Conservation (phyloP, 2,797 vertebrate genomes). For the Syndactyla subalaris region DNA sequence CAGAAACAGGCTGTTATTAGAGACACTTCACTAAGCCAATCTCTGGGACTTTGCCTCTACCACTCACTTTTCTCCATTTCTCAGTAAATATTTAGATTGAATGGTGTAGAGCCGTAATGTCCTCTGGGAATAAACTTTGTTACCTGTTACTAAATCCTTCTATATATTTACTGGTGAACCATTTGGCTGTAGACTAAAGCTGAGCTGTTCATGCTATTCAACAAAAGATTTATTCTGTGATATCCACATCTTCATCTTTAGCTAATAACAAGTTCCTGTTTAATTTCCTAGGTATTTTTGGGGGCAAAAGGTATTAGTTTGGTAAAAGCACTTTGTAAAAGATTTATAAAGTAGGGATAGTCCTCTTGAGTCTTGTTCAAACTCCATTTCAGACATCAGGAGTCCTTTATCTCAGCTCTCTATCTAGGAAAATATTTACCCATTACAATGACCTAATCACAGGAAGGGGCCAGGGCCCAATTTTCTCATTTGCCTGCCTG, state of each 20-base stretch:
- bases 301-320: background rate
- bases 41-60: background rate
- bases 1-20: background rate
- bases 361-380: background rate
- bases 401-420: conserved; percentile 44
- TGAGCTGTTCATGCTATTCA: background rate
- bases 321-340: background rate
- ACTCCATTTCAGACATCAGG: conserved; percentile 18
- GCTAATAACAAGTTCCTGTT: background rate
- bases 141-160: conserved; percentile 3
- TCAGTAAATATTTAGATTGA: conserved; percentile 16
- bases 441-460: conserved; percentile 49
- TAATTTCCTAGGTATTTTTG: background rate
- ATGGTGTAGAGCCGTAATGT: background rate
- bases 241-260: background rate
- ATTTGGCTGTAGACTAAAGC: background rate
- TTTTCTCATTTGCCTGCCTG: conserved; percentile 8
- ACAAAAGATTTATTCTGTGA: background rate
- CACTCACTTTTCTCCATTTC: background rate
- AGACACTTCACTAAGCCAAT: background rate
- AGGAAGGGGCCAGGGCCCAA: conserved; percentile 41
- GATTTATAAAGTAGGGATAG: background rate
- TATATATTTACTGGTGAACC: background rate
- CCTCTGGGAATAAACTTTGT: background rate
- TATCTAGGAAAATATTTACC: conserved; percentile 69